A percentile compares a stretch with the other conserved stretches of the same genome.
Conservation (phyloP, 2,888 invertebrate species). For the Caenorhabditis macrosperma region DNA sequence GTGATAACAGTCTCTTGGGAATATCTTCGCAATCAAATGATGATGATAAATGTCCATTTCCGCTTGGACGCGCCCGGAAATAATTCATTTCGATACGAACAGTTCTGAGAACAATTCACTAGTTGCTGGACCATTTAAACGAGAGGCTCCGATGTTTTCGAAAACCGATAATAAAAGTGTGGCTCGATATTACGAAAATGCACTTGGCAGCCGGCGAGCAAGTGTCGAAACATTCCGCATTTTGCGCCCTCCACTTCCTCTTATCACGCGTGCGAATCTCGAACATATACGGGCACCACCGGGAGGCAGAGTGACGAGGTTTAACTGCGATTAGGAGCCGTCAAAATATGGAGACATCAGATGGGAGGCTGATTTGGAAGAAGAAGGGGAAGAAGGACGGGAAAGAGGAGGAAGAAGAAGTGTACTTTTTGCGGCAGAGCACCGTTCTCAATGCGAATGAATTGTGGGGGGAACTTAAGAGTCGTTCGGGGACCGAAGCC, state of each 20-base stretch:
- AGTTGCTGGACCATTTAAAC: too few species aligned
- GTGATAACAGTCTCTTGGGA: too few species aligned
- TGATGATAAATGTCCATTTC: too few species aligned
- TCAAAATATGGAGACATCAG: slow-evolving; percentile 53
- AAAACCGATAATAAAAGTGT: too few species aligned
- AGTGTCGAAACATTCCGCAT: slow-evolving; percentile 53
- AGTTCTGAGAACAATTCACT: background rate
- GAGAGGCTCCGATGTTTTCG: too few species aligned
- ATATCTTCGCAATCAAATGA: too few species aligned
- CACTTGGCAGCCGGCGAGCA: slow-evolving; percentile 7
- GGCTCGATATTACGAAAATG: slow-evolving; percentile 47
- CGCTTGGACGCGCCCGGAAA: too few species aligned
- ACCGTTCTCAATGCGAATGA: slow-evolving; percentile 10
- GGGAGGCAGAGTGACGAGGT: slow-evolving; percentile 27
- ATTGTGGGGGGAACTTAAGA: slow-evolving; percentile 29
- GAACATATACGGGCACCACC: slow-evolving; percentile 39
- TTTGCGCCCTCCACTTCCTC: slow-evolving; percentile 1
- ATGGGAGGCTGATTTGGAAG: slow-evolving; percentile 35
- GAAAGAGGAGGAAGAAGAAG: background rate
- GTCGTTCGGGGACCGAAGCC: slow-evolving; percentile 42
- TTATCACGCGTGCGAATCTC: slow-evolving; percentile 43
- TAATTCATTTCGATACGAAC: too few species aligned
- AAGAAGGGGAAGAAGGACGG: background rate
- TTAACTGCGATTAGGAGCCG: slow-evolving; percentile 58
- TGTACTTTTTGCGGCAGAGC: slow-evolving; percentile 11